These are phyloP conservation scores for Parotocinclus haroldoi DNA, from an alignment of 2,797 vertebrate species.

Conservation along the genomic window DNA sequence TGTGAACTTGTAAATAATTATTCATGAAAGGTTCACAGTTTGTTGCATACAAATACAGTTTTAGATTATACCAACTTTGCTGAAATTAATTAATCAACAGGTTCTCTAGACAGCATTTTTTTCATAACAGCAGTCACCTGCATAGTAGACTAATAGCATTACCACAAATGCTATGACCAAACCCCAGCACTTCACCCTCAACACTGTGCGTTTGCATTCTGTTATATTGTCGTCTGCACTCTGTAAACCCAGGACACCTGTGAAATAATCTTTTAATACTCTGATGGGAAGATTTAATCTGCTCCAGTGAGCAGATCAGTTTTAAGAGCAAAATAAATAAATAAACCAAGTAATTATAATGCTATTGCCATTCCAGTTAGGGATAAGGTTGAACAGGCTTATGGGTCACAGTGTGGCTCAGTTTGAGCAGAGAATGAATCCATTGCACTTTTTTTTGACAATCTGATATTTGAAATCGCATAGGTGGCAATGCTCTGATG, in stretches of 20 bases:
- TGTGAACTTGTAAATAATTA: too few species aligned
- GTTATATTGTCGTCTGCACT: slow-evolving; percentile 27
- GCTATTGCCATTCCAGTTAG: slow-evolving; percentile 12
- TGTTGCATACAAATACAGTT: too few species aligned
- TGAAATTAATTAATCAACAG: too few species aligned
- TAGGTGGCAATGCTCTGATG: too few species aligned
- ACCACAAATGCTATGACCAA: slow-evolving; percentile 37
- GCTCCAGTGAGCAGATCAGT: slow-evolving; percentile 39
- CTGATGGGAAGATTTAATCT: slow-evolving; percentile 52
- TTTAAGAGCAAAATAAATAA: slow-evolving; percentile 17
- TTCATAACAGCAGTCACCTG: slow-evolving; percentile 4
- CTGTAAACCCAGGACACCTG: slow-evolving; percentile 42
- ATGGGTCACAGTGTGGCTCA: neutral
- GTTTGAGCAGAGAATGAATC: too few species aligned
- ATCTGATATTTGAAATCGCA: too few species aligned
- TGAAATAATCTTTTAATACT: slow-evolving; percentile 58
- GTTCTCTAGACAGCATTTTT: neutral
- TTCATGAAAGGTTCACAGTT: too few species aligned
- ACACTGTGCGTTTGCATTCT: slow-evolving; percentile 37
- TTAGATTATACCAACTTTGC: too few species aligned
- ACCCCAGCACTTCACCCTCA: slow-evolving; percentile 46
- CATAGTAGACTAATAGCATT: slow-evolving; percentile 43
- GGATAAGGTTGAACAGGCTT: slow-evolving; percentile 2
- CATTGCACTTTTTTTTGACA: too few species aligned
- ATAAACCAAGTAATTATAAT: slow-evolving; percentile 17